Percentiles rank a stretch among this genome's conserved stretches.
phyloP scores from a whole-genome alignment of 2,888 invertebrate species.

The Meiosimyza platycephala region DNA sequence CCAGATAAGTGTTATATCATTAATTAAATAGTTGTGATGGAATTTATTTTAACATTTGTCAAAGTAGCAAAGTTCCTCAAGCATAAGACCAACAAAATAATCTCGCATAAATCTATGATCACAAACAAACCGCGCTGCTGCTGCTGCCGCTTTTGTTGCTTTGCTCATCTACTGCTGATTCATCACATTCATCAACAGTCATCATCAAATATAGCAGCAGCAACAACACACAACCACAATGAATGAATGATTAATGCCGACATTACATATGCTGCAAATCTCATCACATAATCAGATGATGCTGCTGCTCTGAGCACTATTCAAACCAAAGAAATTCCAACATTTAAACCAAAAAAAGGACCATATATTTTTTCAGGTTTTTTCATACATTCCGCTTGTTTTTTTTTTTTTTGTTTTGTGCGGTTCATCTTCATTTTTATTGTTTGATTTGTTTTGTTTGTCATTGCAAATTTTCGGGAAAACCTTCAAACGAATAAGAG shows the following conservation, averaged over 20 bases:
- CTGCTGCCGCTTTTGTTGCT: not conserved
- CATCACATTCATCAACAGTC: constrained; percentile 23
- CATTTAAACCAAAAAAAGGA: no score
- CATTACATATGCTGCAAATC: constrained; percentile 31
- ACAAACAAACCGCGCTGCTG: not conserved
- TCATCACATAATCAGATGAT: not conserved
- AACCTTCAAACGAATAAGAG: not conserved
- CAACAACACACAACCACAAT: not conserved
- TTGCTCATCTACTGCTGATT: constrained; percentile 6
- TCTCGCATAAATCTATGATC: constrained; percentile 25
- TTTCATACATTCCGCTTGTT: no score
- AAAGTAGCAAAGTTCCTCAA: constrained; percentile 18
- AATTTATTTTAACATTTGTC: constrained; percentile 1
- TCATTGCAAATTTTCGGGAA: not conserved
- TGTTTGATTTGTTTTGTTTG: not conserved
- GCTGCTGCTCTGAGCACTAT: no score
- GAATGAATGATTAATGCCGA: constrained; percentile 32
- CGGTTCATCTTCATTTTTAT: not conserved
- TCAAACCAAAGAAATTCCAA: no score
- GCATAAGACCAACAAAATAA: constrained; percentile 28
- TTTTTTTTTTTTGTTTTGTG: no score
- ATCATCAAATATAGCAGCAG: not conserved
- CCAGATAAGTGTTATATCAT: no score
- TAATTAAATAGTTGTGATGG: no score
- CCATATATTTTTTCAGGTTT: no score